phyloP scores from a whole-genome alignment of 2,888 invertebrate species.

The Orthosia gothica region DNA sequence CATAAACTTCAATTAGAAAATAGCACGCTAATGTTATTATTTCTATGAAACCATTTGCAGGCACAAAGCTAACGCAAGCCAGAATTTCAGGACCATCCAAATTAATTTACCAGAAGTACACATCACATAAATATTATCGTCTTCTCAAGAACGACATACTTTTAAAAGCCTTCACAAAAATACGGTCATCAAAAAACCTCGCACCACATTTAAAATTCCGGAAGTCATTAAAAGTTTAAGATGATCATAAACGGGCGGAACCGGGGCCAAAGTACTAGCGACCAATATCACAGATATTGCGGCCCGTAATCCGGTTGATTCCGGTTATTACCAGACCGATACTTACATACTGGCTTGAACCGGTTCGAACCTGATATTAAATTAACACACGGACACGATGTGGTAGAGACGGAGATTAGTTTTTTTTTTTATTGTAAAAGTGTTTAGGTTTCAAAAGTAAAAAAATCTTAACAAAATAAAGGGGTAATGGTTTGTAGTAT shows the following conservation, averaged over 20 bases:
- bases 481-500: no score
- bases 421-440: conserved; percentile 35
- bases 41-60: no score
- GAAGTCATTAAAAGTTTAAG: conserved; percentile 57
- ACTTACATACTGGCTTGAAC: conserved; percentile 63
- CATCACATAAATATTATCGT: conserved; percentile 20
- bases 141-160: conserved; percentile 28
- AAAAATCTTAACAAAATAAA: no score
- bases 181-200: conserved; percentile 34
- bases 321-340: conserved; percentile 66
- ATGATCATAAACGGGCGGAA: conserved; percentile 45
- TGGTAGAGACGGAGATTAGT: conserved; percentile 27
- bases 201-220: conserved; percentile 46
- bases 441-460: not conserved
- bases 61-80: not conserved
- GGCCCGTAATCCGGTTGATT: conserved; percentile 65
- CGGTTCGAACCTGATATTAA: conserved; percentile 62
- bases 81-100: not conserved
- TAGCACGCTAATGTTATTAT: no score
- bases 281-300: conserved; percentile 62
- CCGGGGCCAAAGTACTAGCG: conserved; percentile 31
- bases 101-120: conserved; percentile 6
- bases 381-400: conserved; percentile 53
- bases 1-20: no score
- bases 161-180: conserved; percentile 42